Base-by-base conservation (phyloP, 2,888 invertebrate species). In the Shargacucullia verbasci region DNA sequence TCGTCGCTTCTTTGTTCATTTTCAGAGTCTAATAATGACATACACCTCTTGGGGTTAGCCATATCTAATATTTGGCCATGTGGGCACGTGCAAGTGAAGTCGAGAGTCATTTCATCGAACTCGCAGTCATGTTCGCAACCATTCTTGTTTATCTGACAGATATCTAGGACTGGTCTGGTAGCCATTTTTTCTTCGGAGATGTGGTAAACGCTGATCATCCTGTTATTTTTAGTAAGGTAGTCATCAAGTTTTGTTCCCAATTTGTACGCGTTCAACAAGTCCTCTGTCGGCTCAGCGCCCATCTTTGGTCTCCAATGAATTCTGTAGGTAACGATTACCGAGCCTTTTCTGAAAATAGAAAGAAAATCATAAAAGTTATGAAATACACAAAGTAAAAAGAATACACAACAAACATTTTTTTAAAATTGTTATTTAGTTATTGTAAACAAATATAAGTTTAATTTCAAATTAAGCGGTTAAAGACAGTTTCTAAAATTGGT, bases 11-110 rank as follows among this genome's bases (percentile, higher is more conserved):
- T 63, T 2, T 27, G 37, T 15, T 41, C 50, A 33, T 33, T 57
- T 79, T 84, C 70, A 73, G 70, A 34, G 52, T 84, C 88, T 67
- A 86, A 83, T 59, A 90, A 78, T 2, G 79, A 68, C 47, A 81
- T 88, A 88, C 83, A 97, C 81, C 47, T 90, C 75, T 91, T 95
- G 79, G 86, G 83, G 54, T 90, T 86, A 33, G 78, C 71, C 64
- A 88, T 84, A 57, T 91, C 88, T 47, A 88, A 61, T 11, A 92
- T 89, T 80, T 91, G 86, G 29, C 95, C 95, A 35, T 88, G 84
- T 9, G 95, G 95, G 82, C 97, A 97, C 2, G 87, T 91, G 81
- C 97, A 97, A 29, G 86, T 87, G 80, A 97, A 97, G 45, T 95
- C 94, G 54, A 96, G 93, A 20, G 89, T 86, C 1, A 81, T 79